Evolutionary conservation across 2,797 vertebrate genomes (phyloP), one percentile per base, ranked within the genome.

Genomic region (Periparus ater): DNA sequence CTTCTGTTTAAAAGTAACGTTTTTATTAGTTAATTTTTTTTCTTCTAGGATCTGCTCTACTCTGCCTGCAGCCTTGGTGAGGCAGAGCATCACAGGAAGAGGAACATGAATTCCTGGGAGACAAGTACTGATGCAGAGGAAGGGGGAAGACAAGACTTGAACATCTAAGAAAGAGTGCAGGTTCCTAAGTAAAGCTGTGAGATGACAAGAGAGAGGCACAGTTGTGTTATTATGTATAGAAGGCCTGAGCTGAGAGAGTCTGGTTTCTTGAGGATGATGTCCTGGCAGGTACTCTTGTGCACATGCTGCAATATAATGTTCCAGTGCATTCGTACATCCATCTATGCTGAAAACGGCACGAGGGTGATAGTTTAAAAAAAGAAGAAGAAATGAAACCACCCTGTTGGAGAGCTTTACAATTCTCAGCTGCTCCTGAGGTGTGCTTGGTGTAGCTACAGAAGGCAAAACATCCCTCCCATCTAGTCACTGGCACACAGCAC

Each of bases 381-480:
- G 22, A n/a, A 30, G 38, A 80, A 91, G 7, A 71, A 68, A 74
- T 22, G 7, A 84, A 53, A 21, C 44, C 18, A 25, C 5, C 17
- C 32, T 23, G 7, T 60, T 86, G 51, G 66, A 62, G 63, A 88
- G 15, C 66, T 86, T 79, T 84, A 62, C 47, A 75, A 36, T 34
- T 29, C 62, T 81, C 66, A 66, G 63, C 76, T 88, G 72, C 68
- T 95, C 73, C 72, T 0, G 1, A 75, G 54, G 65, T 77, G 44
- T 29, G 73, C 50, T 88, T 71, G 40, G 27, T 89, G 66, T 70
- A 84, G 51, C 76, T 81, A 58, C 77, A 80, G 58, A 42, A 93
- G 83, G 80, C 79, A 91, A 89, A 96, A 95, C 40, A 88, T 42
- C 47, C 42, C 40, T 86, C 58, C 48, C 45, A 79, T 73, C 62